These are phyloP conservation scores for Nesidiocoris tenuis DNA, from an alignment of 2,888 invertebrate species.

Conservation along the genomic window DNA sequence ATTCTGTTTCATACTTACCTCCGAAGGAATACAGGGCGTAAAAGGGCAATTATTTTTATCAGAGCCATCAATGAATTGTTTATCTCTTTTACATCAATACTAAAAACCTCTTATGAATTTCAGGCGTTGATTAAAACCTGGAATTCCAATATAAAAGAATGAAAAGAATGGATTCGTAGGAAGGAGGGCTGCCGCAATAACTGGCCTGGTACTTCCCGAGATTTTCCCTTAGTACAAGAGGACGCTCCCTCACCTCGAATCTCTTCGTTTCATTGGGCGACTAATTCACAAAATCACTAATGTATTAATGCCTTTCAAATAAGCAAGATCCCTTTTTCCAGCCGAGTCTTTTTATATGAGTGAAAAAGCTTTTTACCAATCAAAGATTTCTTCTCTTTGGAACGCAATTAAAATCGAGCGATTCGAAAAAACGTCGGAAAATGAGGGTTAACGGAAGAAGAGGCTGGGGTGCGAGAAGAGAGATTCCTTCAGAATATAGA, in stretches of 20 bases:
- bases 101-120: too few species aligned
- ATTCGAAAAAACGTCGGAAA: conserved; percentile 37
- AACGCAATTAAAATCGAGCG: conserved; percentile 41
- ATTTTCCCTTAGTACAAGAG: background rate
- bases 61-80: too few species aligned
- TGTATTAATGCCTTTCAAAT: conserved; percentile 41
- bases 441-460: conserved; percentile 24
- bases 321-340: conserved; percentile 2
- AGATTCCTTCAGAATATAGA: conserved; percentile 8
- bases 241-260: background rate
- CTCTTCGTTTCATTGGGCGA: conserved; percentile 18
- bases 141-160: too few species aligned
- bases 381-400: conserved; percentile 39
- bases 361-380: conserved; percentile 40
- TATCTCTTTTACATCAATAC: too few species aligned
- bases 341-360: conserved; percentile 24
- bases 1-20: too few species aligned
- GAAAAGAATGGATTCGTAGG: too few species aligned
- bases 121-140: too few species aligned
- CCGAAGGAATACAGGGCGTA: too few species aligned
- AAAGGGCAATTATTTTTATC: too few species aligned
- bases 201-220: background rate
- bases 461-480: background rate
- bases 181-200: background rate
- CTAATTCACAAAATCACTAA: conserved; percentile 41